These are phyloP conservation scores for Adoxophyes honmai DNA, from an alignment of 1,140 invertebrate species.

Conservation along the genomic window DNA sequence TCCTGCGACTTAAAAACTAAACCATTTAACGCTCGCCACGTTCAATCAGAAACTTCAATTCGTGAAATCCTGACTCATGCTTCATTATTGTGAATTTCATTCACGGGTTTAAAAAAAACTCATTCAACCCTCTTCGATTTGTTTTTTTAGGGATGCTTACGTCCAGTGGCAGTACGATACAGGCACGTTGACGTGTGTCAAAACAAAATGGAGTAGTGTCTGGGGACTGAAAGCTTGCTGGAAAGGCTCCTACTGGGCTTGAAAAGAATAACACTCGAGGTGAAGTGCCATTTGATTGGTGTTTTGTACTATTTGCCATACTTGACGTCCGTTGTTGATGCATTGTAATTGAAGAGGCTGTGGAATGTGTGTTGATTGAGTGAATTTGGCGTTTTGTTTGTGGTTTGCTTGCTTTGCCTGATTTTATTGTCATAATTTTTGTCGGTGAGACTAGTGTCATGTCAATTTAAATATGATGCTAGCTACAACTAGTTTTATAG, in stretches of 20 bases:
- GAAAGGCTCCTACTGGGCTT: slow-evolving; percentile 45
- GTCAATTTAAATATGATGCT: too few relatives aligned
- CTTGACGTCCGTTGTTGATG: neutral
- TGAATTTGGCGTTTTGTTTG: neutral
- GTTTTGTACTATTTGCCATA: neutral
- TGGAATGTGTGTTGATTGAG: slow-evolving; percentile 7
- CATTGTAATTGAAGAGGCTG: neutral
- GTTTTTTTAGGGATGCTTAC: slow-evolving; percentile 14
- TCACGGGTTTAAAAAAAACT: slow-evolving; percentile 35
- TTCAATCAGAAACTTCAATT: neutral
- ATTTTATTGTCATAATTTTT: too few relatives aligned
- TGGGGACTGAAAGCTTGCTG: slow-evolving; percentile 44
- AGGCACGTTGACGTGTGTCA: slow-evolving; percentile 60
- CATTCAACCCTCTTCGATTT: slow-evolving; percentile 39
- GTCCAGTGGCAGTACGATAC: slow-evolving; percentile 35
- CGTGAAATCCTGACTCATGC: slow-evolving; percentile 34
- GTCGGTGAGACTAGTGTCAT: too few relatives aligned
- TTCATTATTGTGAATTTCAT: slow-evolving; percentile 36
- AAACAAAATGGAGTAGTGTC: slow-evolving; percentile 71
- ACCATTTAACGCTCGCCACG: neutral
- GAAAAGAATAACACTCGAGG: slow-evolving; percentile 18
- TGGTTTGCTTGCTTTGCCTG: too few relatives aligned
- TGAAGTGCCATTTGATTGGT: slow-evolving; percentile 11
- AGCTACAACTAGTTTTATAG: too few relatives aligned
- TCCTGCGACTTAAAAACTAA: neutral